A percentile compares a stretch with the other conserved stretches of the same genome.
phyloP scores from a whole-genome alignment of 2,888 invertebrate species.

The Tetragonisca angustula region DNA sequence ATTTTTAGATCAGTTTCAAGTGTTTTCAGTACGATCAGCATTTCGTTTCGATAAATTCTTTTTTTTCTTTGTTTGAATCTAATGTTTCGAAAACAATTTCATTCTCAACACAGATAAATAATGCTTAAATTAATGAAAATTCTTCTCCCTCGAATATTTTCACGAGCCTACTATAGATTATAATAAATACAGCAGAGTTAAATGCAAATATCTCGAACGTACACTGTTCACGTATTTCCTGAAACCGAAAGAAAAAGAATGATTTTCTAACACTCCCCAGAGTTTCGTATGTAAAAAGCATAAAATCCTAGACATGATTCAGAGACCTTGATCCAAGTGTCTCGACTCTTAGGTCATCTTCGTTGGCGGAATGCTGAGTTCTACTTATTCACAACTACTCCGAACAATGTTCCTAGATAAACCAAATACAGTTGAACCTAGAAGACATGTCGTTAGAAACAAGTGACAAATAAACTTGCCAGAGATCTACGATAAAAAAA shows the following conservation, averaged over 20 bases:
- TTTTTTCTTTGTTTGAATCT: too few relatives aligned
- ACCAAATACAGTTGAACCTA: neutral
- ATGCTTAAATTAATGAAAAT: too few relatives aligned
- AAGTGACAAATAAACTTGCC: neutral
- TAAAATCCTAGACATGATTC: conserved; percentile 26
- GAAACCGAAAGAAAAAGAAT: neutral
- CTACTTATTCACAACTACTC: neutral
- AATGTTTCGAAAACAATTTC: too few relatives aligned
- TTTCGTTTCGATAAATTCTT: too few relatives aligned
- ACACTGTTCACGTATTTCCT: neutral
- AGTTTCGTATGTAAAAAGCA: conserved; percentile 1
- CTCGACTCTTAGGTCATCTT: conserved; percentile 24
- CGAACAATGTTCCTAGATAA: neutral
- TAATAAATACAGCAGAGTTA: neutral
- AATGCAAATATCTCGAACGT: neutral
- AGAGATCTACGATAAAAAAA: neutral
- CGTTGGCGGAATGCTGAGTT: conserved; percentile 27
- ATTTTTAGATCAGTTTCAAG: too few relatives aligned
- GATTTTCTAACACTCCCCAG: neutral
- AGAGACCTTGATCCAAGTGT: conserved; percentile 22
- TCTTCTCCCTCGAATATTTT: neutral
- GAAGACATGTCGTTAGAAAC: neutral
- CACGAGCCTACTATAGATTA: neutral
- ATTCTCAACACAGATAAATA: too few relatives aligned
- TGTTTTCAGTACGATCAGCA: too few relatives aligned